Percentiles rank a stretch among this genome's conserved stretches.
Evolutionary conservation across 2,888 invertebrate genomes (phyloP).

Genomic region (Perizoma flavofasciatum): DNA sequence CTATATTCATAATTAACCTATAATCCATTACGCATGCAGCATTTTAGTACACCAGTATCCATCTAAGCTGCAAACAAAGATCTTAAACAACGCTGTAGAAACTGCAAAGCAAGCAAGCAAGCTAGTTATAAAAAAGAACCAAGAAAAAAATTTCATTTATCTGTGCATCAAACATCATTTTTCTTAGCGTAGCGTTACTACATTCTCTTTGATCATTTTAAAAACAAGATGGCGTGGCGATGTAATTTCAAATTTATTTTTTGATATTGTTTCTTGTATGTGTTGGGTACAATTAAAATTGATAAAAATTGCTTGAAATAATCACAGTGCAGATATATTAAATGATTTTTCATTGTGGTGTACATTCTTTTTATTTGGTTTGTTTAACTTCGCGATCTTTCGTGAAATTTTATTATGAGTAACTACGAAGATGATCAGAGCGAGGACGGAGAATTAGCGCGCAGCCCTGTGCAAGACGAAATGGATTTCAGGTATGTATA

Average conservation of each 20-base stretch:
- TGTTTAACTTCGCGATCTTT: slow-evolving; percentile 30
- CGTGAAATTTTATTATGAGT: slow-evolving; percentile 64
- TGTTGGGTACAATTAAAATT: slow-evolving; percentile 19
- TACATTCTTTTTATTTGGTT: slow-evolving; percentile 29
- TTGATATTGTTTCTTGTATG: slow-evolving; percentile 20
- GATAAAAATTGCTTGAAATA: slow-evolving; percentile 16
- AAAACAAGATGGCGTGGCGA: slow-evolving; percentile 53
- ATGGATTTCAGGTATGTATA: slow-evolving; percentile 77
- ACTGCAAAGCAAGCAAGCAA: slow-evolving; percentile 1
- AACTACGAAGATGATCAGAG: slow-evolving; percentile 89
- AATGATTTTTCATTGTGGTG: slow-evolving; percentile 23
- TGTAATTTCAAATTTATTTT: not conserved
- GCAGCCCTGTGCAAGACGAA: slow-evolving; percentile 87
- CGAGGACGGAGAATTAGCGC: slow-evolving; percentile 93
- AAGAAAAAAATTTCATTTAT: not conserved
- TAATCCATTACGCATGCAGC: too few relatives aligned
- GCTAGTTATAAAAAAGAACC: not conserved
- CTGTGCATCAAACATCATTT: not conserved
- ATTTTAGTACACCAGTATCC: too few relatives aligned
- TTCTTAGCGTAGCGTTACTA: too few relatives aligned
- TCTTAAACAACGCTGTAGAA: too few relatives aligned
- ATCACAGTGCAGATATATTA: slow-evolving; percentile 3
- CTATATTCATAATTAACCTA: too few relatives aligned
- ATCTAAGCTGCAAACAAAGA: too few relatives aligned
- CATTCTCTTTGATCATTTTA: too few relatives aligned